Conservation (phyloP, 2,113 vertebrate species). For the Cairina moschata region DNA sequence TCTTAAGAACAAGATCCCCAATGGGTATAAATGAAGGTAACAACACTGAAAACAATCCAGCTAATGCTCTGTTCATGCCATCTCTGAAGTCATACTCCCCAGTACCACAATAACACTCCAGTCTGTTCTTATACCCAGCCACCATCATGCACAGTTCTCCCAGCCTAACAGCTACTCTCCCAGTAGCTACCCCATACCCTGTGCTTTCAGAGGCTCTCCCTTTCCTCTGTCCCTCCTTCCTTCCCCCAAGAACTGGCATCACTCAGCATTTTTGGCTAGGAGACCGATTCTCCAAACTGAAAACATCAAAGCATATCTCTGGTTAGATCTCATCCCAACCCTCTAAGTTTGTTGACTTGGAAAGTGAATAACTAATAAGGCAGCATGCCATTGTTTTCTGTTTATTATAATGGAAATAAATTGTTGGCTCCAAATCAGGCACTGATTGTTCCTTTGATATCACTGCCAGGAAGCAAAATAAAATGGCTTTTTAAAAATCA, state of each 20-base stretch:
- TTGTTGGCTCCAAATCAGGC: slow-evolving; percentile 48
- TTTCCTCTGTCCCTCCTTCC: neutral
- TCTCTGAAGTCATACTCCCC: neutral
- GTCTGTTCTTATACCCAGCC: neutral
- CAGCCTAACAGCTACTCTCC: too few species aligned
- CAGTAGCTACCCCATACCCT: neutral
- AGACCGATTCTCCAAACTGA: slow-evolving; percentile 5
- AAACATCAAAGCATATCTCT: slow-evolving; percentile 61
- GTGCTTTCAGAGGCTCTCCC: neutral
- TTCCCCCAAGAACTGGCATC: neutral
- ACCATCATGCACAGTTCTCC: neutral
- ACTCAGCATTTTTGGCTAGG: slow-evolving; percentile 11
- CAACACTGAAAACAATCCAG: neutral
- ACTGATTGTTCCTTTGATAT: slow-evolving; percentile 72
- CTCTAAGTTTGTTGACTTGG: slow-evolving; percentile 19
- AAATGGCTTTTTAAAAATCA: slow-evolving; percentile 46
- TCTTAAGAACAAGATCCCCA: neutral
- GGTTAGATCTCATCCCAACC: slow-evolving; percentile 50
- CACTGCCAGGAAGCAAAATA: slow-evolving; percentile 69
- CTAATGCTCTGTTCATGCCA: neutral
- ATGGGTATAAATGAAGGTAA: neutral
- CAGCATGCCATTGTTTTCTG: slow-evolving; percentile 64
- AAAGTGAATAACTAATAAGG: slow-evolving; percentile 51
- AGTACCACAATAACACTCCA: neutral
- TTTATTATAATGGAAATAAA: slow-evolving; percentile 70